Base-by-base conservation (phyloP, 2,797 vertebrate genomes). In the Dermochelys coriacea region DNA sequence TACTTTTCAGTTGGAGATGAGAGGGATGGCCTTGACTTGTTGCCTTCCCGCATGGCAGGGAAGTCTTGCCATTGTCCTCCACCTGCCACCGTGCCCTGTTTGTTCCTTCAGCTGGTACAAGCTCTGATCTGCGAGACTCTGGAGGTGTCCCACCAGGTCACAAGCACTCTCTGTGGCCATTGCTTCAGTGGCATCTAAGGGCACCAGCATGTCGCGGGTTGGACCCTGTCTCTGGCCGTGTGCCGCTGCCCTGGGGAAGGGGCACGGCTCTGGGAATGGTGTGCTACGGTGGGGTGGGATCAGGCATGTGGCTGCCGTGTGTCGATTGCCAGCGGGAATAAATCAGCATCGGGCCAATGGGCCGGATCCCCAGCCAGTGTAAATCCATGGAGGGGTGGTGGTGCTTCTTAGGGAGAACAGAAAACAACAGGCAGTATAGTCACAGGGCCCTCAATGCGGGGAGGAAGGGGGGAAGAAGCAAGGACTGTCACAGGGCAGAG, bases 311-410 rank as follows among this genome's bases (percentile, higher is more conserved):
- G n/a, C n/a, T 11, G 34, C 8, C 8, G 2, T 9, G 34, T 19
- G 34, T 64, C 15, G 2, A 6, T n/a, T 19, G 34, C 7, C 23
- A 27, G 11, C 1, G 5, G 37, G 9, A 4, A 16, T 37, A 23
- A 37, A 71, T 37, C 64, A 71, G 37, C 18, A 5, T 23, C 5
- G 18, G n/a, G 68, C 37, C 23, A 27, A 8, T 14, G 61, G 34
- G 61, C 61, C 18, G 1, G 61, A 34, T 64, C 16, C 31, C 15
- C 15, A 34, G 29, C 59, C 3, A 7, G 59, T 61, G 59, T 61
- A 61, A 31, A 61, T 16, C 59, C 2, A 3, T 19, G 34, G 59
- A 16, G 34, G 8, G 14, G 61, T n/a, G 16, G 8, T n/a, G 18
- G 34, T 1, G 61, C 31, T 64, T 2, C n/a, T 15, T 5, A 18